These are phyloP conservation scores for Meles meles DNA, from an alignment of 2,113 vertebrate species.

Conservation along the genomic window DNA sequence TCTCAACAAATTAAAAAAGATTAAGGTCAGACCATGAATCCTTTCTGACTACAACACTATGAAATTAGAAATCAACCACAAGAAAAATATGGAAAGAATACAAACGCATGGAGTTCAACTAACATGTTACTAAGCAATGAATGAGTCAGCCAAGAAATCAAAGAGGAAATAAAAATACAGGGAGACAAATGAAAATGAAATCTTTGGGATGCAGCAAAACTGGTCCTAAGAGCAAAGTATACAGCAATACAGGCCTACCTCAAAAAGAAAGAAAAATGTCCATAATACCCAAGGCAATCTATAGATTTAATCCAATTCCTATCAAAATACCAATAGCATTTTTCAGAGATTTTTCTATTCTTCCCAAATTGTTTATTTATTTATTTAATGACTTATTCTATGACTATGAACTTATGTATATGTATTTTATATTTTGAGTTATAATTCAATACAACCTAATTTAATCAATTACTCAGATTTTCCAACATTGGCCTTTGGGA, in stretches of 20 bases:
- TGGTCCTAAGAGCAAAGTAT: not conserved
- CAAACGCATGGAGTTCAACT: not conserved
- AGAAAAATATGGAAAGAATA: not conserved
- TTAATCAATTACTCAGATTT: not conserved
- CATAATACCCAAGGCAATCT: not conserved
- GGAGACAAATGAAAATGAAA: not conserved
- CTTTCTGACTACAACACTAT: not conserved
- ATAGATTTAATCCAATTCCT: not conserved
- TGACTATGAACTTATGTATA: not conserved
- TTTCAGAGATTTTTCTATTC: not conserved
- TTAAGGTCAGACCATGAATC: not conserved
- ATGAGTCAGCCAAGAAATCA: not conserved
- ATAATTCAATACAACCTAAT: not conserved
- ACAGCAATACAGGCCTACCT: not conserved
- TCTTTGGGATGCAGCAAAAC: not conserved
- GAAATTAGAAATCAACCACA: not conserved
- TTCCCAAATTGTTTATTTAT: not conserved
- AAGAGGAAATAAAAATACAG: not conserved
- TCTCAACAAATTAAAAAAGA: not conserved
- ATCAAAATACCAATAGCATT: not conserved
- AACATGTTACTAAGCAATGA: not conserved
- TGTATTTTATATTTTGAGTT: not conserved
- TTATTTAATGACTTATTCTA: not conserved
- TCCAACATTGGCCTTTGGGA: not conserved
- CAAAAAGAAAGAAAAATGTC: not conserved